A percentile compares a stretch with the other conserved stretches of the same genome.
Conservation (phyloP, 2,113 vertebrate genomes). For the Mungos mungo region DNA sequence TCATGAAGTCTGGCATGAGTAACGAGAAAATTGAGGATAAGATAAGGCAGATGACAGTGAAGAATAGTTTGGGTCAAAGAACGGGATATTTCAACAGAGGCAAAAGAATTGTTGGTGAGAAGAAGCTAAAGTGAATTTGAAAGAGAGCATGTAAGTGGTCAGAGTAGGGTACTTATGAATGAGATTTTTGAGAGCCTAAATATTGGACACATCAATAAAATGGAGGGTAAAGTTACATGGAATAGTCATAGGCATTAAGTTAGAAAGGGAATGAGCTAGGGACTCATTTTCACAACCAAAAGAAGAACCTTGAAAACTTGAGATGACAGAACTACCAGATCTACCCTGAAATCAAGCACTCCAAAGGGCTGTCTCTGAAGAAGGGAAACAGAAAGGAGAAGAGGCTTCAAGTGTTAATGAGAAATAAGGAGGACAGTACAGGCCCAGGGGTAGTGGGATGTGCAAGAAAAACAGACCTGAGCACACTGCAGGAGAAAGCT, state of each 20-base stretch:
- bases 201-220: conserved; percentile 19
- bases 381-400: neutral
- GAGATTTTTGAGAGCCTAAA: neutral
- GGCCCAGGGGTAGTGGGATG: neutral
- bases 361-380: neutral
- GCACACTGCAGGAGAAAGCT: neutral
- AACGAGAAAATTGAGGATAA: conserved; percentile 51
- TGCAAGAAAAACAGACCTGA: neutral
- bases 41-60: conserved; percentile 60
- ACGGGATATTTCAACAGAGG: neutral
- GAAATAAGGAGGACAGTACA: neutral
- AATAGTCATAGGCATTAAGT: neutral
- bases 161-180: neutral
- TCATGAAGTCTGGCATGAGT: neutral
- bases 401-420: neutral
- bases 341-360: neutral
- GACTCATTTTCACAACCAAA: neutral
- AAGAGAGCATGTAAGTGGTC: neutral
- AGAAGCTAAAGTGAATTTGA: neutral
- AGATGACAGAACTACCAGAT: neutral
- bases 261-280: neutral
- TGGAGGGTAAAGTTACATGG: neutral
- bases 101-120: conserved; percentile 30
- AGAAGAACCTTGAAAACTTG: neutral
- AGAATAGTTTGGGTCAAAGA: conserved; percentile 44